Conservation (phyloP, 2,888 invertebrate genomes). For the Crematogaster levior region DNA sequence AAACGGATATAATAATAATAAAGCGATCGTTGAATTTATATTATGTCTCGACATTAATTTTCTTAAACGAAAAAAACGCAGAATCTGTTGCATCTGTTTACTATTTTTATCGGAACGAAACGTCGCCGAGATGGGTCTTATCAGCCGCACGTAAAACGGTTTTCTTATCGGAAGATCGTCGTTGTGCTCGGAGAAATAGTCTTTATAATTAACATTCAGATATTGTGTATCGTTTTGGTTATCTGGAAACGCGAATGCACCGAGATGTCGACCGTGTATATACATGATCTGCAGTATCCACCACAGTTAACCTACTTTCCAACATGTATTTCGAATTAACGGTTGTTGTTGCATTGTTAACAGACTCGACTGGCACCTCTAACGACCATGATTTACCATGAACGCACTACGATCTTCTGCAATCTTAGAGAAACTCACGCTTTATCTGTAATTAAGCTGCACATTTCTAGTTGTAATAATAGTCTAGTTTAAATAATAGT, state of each 20-base stretch:
- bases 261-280: background rate
- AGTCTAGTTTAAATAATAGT: constrained; percentile 3
- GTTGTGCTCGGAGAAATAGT: background rate
- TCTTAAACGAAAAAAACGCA: background rate
- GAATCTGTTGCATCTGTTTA: background rate
- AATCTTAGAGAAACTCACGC: constrained; percentile 29
- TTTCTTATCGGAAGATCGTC: constrained; percentile 35
- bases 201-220: constrained; percentile 36
- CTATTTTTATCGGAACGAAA: constrained; percentile 11
- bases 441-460: constrained; percentile 1
- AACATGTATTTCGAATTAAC: constrained; percentile 45
- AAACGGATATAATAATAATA: background rate
- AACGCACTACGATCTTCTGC: background rate
- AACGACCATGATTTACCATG: constrained; percentile 38
- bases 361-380: constrained; percentile 1
- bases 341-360: constrained; percentile 55
- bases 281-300: constrained; percentile 23
- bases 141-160: constrained; percentile 22
- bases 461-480: background rate
- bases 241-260: constrained; percentile 41
- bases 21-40: constrained; percentile 21
- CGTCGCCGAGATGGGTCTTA: constrained; percentile 11
- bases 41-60: background rate
- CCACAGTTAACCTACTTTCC: constrained; percentile 57
- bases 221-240: constrained; percentile 40